A percentile compares a stretch with the other conserved stretches of the same genome.
These are phyloP conservation scores for Junco hyemalis DNA, from an alignment of 2,113 vertebrate species.

Conservation along the genomic window DNA sequence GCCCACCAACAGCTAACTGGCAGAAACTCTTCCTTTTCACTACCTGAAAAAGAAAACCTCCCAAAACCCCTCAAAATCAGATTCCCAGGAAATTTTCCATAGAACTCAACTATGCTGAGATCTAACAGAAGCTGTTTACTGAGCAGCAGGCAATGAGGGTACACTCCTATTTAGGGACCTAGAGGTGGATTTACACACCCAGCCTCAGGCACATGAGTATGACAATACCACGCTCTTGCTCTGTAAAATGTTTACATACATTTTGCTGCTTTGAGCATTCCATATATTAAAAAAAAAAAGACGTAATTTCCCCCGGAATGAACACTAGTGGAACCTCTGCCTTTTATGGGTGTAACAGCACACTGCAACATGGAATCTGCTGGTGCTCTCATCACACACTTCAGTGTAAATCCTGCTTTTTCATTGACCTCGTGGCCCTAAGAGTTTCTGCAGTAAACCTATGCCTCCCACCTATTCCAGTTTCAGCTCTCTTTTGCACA, in stretches of 20 bases:
- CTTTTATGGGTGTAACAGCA: background rate
- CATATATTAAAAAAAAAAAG: background rate
- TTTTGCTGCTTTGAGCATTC: background rate
- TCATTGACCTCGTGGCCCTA: background rate
- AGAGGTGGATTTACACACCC: background rate
- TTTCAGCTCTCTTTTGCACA: background rate
- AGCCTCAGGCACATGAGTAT: background rate
- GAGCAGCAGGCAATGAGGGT: background rate
- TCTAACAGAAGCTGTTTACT: background rate
- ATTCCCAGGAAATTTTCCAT: background rate
- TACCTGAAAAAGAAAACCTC: background rate
- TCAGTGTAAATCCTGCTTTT: background rate
- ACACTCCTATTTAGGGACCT: background rate
- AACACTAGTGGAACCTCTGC: constrained; percentile 59
- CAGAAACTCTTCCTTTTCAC: background rate
- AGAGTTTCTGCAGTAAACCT: background rate
- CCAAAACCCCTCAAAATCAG: fast-evolving
- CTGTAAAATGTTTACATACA: background rate
- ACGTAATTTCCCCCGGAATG: background rate
- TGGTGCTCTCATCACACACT: background rate
- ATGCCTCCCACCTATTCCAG: background rate
- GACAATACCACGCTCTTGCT: background rate
- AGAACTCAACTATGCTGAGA: background rate
- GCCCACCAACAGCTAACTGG: background rate
- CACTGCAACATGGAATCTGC: background rate